Percentiles rank a stretch among this genome's conserved stretches.
These are phyloP conservation scores for Trematocara variabile DNA, from an alignment of 2,113 vertebrate genomes.

Conservation along the genomic window DNA sequence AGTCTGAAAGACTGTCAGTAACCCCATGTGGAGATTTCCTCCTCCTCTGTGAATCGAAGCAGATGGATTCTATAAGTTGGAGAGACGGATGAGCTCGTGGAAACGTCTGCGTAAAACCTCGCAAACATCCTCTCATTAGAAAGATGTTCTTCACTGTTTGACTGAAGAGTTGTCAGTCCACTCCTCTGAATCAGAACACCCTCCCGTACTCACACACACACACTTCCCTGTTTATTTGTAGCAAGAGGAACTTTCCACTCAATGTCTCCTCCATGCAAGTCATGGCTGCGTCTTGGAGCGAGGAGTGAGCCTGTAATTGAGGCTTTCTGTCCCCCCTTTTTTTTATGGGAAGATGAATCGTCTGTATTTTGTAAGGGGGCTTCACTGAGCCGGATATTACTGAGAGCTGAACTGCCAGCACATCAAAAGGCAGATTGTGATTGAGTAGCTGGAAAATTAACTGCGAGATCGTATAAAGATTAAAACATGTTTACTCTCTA, in stretches of 20 bases:
- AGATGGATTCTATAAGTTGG: neutral
- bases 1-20: conserved; percentile 1
- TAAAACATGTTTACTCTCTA: neutral
- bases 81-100: neutral
- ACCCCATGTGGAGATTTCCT: conserved; percentile 1
- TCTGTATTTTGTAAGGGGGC: conserved; percentile 12
- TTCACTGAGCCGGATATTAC: conserved; percentile 13
- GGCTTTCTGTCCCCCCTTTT: neutral
- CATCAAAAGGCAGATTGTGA: conserved; percentile 20
- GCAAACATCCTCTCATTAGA: conserved; percentile 39
- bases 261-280: conserved; percentile 24
- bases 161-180: conserved; percentile 41
- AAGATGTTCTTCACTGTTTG: conserved; percentile 36
- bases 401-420: conserved; percentile 15
- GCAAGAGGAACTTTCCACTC: conserved; percentile 26
- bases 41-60: neutral
- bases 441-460: conserved; percentile 12
- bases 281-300: conserved; percentile 26
- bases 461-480: neutral
- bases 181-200: neutral
- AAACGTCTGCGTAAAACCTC: neutral
- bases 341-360: conserved; percentile 22
- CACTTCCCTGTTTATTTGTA: conserved; percentile 47
- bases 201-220: neutral
- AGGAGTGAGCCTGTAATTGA: conserved; percentile 48